These are phyloP conservation scores for Meloidogyne chitwoodi DNA, from an alignment of 1,140 invertebrate genomes.

Conservation along the genomic window DNA sequence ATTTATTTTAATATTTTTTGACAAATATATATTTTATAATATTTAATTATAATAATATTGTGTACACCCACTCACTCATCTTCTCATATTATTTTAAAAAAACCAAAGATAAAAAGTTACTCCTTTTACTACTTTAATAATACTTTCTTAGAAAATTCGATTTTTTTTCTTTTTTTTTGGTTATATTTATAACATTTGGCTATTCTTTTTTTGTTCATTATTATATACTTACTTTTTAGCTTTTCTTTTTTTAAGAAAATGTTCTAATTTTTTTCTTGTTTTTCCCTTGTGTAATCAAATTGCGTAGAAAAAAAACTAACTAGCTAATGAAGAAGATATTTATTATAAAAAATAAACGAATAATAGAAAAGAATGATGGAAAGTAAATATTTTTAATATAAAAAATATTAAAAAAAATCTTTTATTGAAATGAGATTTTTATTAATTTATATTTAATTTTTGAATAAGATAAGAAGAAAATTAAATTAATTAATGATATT, in stretches of 20 bases:
- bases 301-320: neutral
- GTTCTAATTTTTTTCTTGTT: neutral
- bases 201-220: neutral
- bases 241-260: neutral
- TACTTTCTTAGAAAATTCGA: neutral
- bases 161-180: neutral
- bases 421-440: too few relatives aligned
- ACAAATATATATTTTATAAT: too few relatives aligned
- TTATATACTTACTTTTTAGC: neutral
- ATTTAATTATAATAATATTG: too few relatives aligned
- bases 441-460: too few relatives aligned
- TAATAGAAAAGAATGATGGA: neutral
- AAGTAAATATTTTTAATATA: too few relatives aligned
- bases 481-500: too few relatives aligned
- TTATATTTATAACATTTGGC: neutral
- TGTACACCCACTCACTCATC: too few relatives aligned
- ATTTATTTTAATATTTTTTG: too few relatives aligned
- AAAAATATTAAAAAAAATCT: too few relatives aligned
- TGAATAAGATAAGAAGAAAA: too few relatives aligned
- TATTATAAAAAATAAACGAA: neutral
- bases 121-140: too few relatives aligned
- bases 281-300: neutral
- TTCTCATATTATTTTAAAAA: too few relatives aligned
- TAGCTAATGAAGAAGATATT: neutral
- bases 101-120: neutral